A percentile compares a stretch with the other conserved stretches of the same genome.
Evolutionary conservation across 92 coral and sea anemone species (phyloP).

Genomic region (Scolanthus callimorphus): DNA sequence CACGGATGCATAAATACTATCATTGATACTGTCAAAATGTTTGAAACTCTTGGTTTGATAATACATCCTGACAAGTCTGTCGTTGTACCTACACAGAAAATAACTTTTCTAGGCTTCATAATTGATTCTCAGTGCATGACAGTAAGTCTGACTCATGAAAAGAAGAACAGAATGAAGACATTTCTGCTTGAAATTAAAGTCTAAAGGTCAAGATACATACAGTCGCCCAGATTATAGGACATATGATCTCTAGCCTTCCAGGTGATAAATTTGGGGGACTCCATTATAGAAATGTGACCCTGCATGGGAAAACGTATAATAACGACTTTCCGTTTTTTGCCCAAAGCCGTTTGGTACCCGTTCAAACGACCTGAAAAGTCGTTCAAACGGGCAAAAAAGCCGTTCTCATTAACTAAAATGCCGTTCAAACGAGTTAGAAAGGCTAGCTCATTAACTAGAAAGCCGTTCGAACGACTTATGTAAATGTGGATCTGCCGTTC

Average conservation of each 20-base stretch:
- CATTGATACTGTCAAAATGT: constrained; percentile 23
- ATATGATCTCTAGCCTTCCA: constrained; percentile 38
- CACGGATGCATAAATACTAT: constrained; percentile 29
- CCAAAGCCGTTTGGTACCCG: no score
- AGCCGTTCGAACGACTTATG: no score
- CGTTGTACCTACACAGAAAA: constrained; percentile 21
- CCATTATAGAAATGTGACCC: constrained; percentile 36
- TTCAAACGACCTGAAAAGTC: no score
- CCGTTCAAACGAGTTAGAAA: no score
- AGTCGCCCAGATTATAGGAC: constrained; percentile 39
- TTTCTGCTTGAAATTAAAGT: constrained; percentile 36
- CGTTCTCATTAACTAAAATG: no score
- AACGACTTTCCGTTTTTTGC: no score
- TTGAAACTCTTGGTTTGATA: constrained; percentile 35
- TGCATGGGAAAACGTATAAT: no score
- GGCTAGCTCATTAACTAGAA: no score
- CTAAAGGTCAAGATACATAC: constrained; percentile 22
- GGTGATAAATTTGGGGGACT: constrained; percentile 49
- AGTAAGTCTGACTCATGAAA: constrained; percentile 29
- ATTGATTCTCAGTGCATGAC: constrained; percentile 42
- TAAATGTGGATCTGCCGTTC: no score
- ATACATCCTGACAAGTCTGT: constrained; percentile 40
- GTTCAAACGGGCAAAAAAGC: no score
- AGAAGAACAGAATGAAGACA: constrained; percentile 23
- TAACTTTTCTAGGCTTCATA: constrained; percentile 31